phyloP scores from a whole-genome alignment of 2,888 invertebrate species.

The Chalcis sispes region DNA sequence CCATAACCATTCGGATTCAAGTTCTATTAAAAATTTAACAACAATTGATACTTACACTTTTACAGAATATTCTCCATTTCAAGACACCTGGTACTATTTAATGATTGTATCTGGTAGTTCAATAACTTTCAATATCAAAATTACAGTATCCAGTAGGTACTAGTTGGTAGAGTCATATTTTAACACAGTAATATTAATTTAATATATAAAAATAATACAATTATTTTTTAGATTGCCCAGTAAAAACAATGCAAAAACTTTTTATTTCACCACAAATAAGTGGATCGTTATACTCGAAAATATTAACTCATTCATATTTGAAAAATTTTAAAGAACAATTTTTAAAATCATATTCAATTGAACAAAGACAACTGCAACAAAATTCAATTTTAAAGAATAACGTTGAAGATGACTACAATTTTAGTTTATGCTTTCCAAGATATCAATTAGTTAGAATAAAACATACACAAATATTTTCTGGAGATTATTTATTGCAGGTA shows the following conservation, averaged over 20 bases:
- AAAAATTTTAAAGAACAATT: constrained; percentile 60
- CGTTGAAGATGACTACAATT: constrained; percentile 14
- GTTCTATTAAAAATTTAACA: constrained; percentile 67
- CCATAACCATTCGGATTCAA: constrained; percentile 67
- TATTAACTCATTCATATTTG: constrained; percentile 55
- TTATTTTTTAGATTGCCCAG: constrained; percentile 68
- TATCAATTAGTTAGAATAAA: constrained; percentile 75
- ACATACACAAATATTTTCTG: constrained; percentile 76
- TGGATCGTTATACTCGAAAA: constrained; percentile 58
- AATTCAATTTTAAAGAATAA: neutral
- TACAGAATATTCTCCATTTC: constrained; percentile 73
- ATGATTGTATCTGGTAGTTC: constrained; percentile 74
- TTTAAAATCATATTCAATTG: constrained; percentile 31
- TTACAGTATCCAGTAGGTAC: constrained; percentile 69
- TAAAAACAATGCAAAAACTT: constrained; percentile 66
- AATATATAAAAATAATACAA: constrained; percentile 16
- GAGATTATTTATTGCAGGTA: constrained; percentile 76
- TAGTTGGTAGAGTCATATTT: neutral
- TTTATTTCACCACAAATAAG: constrained; percentile 61
- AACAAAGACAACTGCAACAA: constrained; percentile 18
- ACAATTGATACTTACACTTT: constrained; percentile 71
- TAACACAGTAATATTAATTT: constrained; percentile 4
- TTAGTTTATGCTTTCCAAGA: constrained; percentile 71
- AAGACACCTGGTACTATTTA: constrained; percentile 77
- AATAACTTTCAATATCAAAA: constrained; percentile 74